These are phyloP conservation scores for Osedax frankpressi DNA, from an alignment of 2,888 invertebrate species.

Conservation along the genomic window DNA sequence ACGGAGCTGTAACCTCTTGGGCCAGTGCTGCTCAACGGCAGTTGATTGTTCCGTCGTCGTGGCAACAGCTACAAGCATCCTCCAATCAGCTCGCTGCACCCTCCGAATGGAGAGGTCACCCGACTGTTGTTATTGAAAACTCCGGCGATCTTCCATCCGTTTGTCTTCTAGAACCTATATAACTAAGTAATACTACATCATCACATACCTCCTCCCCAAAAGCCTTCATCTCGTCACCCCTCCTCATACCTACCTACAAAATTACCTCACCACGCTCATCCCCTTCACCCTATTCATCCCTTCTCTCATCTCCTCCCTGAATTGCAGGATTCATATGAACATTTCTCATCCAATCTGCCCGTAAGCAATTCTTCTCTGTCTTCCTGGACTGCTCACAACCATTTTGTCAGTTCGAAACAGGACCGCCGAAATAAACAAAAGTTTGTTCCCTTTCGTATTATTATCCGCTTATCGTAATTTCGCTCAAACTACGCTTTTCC, in stretches of 20 bases:
- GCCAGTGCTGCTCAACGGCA: conserved; percentile 55
- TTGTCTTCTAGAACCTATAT: too few species aligned
- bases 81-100: conserved; percentile 32
- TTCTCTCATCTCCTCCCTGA: neutral
- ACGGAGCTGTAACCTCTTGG: conserved; percentile 61
- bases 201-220: neutral
- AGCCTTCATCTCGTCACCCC: neutral
- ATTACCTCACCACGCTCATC: neutral
- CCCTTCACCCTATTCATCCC: neutral
- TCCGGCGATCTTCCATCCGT: neutral
- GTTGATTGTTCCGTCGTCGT: conserved; percentile 64
- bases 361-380: neutral
- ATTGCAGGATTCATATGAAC: neutral
- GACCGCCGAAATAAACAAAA: neutral
- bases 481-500: conserved; percentile 16
- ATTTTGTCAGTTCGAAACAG: neutral
- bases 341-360: too few species aligned
- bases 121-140: neutral
- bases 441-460: neutral
- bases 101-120: neutral
- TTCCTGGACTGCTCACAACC: neutral
- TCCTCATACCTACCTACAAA: neutral
- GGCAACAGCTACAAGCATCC: conserved; percentile 60
- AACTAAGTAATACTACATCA: too few species aligned
- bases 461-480: conserved; percentile 17